Conservation (phyloP, 2,797 vertebrate genomes). For the Novumbra hubbsi region DNA sequence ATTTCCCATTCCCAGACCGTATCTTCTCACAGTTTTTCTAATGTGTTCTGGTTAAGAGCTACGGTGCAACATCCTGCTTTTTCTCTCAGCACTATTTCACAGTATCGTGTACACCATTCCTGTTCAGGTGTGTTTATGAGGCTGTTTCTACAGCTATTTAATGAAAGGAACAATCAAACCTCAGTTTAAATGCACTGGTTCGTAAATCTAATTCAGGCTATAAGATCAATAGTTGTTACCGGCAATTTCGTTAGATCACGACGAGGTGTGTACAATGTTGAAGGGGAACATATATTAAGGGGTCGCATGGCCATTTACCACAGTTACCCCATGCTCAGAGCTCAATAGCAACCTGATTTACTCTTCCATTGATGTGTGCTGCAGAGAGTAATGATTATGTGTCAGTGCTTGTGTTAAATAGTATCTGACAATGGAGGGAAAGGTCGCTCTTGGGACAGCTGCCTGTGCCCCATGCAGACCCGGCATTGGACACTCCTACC, state of each 20-base stretch:
- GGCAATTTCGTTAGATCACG: background rate
- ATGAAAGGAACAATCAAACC: background rate
- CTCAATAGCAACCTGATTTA: slow-evolving; percentile 72
- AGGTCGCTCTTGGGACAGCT: slow-evolving; percentile 66
- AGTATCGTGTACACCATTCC: background rate
- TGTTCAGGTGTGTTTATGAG: background rate
- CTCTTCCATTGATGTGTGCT: slow-evolving; percentile 66
- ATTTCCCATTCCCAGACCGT: slow-evolving; percentile 54
- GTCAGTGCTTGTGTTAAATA: slow-evolving; percentile 70
- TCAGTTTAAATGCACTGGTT: background rate
- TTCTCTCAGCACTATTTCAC: slow-evolving; percentile 33
- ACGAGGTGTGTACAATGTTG: background rate
- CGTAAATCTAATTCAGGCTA: background rate
- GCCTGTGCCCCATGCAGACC: slow-evolving; percentile 37
- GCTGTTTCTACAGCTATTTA: background rate
- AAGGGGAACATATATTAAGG: background rate
- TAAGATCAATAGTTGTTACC: background rate
- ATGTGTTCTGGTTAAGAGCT: slow-evolving; percentile 67
- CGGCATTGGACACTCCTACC: slow-evolving; percentile 34
- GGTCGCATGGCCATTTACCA: slow-evolving; percentile 41
- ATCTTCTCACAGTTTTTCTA: slow-evolving; percentile 67
- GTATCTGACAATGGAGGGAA: slow-evolving; percentile 72
- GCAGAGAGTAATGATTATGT: slow-evolving; percentile 76
- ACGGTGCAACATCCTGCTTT: slow-evolving; percentile 63
- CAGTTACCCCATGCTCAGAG: slow-evolving; percentile 55